Evolutionary conservation across 2,888 invertebrate genomes (phyloP).

Genomic region (Cenopis cana): DNA sequence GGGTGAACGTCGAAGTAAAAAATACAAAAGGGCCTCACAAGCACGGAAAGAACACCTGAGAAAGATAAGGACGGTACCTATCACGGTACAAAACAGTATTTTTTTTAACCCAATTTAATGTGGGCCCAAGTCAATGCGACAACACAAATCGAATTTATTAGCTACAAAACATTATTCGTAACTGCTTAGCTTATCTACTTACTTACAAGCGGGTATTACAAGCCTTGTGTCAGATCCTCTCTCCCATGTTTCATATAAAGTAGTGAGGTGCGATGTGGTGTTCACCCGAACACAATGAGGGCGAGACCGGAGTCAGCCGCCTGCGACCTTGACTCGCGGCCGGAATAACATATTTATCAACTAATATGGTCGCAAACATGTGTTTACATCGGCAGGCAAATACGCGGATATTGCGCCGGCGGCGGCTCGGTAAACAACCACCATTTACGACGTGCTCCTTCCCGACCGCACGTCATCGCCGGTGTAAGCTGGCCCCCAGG

Average conservation of each 20-base stretch:
- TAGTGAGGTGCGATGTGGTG: neutral
- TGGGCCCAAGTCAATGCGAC: too few species aligned
- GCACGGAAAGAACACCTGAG: too few species aligned
- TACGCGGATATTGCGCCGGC: slow-evolving; percentile 4
- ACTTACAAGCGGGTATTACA: too few species aligned
- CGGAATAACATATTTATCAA: slow-evolving; percentile 26
- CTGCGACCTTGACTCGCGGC: neutral
- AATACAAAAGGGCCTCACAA: too few species aligned
- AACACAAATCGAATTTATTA: too few species aligned
- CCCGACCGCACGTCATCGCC: neutral
- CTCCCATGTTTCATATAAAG: neutral
- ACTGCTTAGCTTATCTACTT: too few species aligned
- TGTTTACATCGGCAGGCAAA: slow-evolving; percentile 21
- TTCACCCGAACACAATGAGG: neutral
- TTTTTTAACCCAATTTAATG: too few species aligned
- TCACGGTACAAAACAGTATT: too few species aligned
- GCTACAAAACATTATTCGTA: too few species aligned
- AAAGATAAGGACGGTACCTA: too few species aligned
- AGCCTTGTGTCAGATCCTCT: neutral
- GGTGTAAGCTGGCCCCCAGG: neutral
- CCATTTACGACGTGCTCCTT: neutral
- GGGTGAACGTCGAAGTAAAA: too few species aligned
- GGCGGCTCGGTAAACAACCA: slow-evolving; percentile 10
- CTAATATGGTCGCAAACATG: slow-evolving; percentile 21
- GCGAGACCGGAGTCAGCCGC: neutral